These are phyloP conservation scores for Cinclus mexicanus DNA, from an alignment of 2,113 vertebrate genomes.

Conservation along the genomic window DNA sequence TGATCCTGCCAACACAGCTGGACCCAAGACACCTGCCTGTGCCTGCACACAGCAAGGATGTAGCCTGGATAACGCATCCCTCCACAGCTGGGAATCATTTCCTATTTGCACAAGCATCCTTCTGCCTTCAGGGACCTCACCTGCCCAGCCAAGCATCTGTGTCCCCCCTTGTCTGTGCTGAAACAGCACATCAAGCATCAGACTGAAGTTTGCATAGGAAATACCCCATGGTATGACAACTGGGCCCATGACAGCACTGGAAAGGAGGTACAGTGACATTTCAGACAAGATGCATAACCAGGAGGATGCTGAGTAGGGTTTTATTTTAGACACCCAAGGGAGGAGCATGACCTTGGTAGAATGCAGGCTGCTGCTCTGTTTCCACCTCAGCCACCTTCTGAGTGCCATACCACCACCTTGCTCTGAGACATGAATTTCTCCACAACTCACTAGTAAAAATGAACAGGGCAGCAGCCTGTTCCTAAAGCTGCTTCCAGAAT, in stretches of 20 bases:
- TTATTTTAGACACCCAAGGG: neutral
- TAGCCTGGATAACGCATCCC: neutral
- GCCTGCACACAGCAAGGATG: neutral
- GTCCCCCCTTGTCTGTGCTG: neutral
- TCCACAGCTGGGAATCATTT: neutral
- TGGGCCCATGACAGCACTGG: neutral
- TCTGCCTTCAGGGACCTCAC: neutral
- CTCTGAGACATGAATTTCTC: neutral
- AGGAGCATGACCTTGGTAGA: accelerated
- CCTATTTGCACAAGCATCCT: neutral
- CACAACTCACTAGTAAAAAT: neutral
- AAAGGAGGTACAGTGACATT: neutral
- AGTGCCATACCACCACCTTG: neutral
- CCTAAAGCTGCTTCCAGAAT: neutral
- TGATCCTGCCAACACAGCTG: neutral
- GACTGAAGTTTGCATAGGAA: neutral
- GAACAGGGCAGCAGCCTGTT: neutral
- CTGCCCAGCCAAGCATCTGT: neutral
- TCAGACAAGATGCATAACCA: neutral
- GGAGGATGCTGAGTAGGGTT: neutral
- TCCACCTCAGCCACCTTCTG: neutral
- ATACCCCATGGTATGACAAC: neutral
- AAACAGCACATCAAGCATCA: neutral
- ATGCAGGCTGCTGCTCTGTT: neutral
- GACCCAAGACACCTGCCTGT: accelerated